A percentile compares a stretch with the other conserved stretches of the same genome.
phyloP scores from a whole-genome alignment of 2,888 invertebrate genomes.

The Polymixis flavicincta region DNA sequence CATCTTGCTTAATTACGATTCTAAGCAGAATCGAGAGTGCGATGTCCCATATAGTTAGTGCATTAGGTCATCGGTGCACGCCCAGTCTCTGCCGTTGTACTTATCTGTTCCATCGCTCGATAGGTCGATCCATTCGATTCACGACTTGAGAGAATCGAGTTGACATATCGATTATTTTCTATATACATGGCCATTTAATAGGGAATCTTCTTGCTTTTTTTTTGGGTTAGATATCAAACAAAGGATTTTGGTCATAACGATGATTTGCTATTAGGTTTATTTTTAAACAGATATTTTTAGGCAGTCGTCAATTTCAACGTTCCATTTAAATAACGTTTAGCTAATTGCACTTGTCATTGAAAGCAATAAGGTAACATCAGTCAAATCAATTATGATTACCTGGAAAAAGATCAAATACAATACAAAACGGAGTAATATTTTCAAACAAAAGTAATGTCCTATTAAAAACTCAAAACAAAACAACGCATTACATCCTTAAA shows the following conservation, averaged over 20 bases:
- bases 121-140: conserved; percentile 78
- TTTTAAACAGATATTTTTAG: no score
- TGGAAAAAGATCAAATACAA: background rate
- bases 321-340: background rate
- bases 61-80: conserved; percentile 83
- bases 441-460: background rate
- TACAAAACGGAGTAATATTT: background rate
- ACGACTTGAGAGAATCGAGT: conserved; percentile 74
- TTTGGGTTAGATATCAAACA: background rate
- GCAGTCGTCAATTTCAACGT: background rate
- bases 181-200: conserved; percentile 52
- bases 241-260: background rate
- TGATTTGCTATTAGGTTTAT: background rate
- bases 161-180: conserved; percentile 73
- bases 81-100: conserved; percentile 64
- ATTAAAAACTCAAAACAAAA: background rate
- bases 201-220: conserved; percentile 31
- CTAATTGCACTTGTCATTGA: background rate
- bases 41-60: conserved; percentile 88
- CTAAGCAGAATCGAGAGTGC: conserved; percentile 76
- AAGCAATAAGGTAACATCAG: background rate
- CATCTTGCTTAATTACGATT: conserved; percentile 84
- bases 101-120: conserved; percentile 75
- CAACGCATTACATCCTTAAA: background rate
- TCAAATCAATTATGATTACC: background rate